Evolutionary conservation across 2,888 invertebrate species (phyloP), one percentile per base, ranked within the genome.

Genomic region (Pyralis farinalis): DNA sequence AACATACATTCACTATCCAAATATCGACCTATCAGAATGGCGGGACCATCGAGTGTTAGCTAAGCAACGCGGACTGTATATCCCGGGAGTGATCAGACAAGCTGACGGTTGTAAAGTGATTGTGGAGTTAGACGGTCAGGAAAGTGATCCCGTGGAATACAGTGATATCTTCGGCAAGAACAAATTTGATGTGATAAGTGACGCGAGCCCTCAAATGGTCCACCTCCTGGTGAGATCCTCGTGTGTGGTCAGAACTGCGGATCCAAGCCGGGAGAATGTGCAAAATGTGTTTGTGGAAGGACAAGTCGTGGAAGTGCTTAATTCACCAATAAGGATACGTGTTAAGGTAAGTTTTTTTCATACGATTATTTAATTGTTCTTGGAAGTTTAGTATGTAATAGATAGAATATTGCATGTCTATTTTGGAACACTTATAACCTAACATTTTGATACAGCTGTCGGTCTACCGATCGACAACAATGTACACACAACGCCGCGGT

Each of bases 21-120:
- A 90, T 59, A 92, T 98, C 52, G 97, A 98, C 87, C 91, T 98
- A 58, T 94, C 94, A 63, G 98, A 98, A 83, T 98, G 98, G 98
- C 93, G 94, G 57, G 96, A 96, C 68, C 97, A 97, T 74, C 91
- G 98, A 59, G 96, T 98, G 45, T 89, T 98, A 58, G 98, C 98
- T 30, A 96, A 95, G 73, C 93, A 94, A 67, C 93, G 94, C 51
- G 93, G 93, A 46, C 91, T 94, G 60, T 97, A 96, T 82, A 93
- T 95, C 58, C 96, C 98, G 6, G 98, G 97, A 39, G 94, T 96
- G 43, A 97, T 98, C 57, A 93, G 94, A 30, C 92, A 93, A 64
- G 94, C 94, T 25, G 90, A 90, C 28, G 91, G 90, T 43, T 91
- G 92, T 54, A 94, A 94, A 64, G 92, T 97, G 60, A 91, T 93